Evolutionary conservation across 2,113 vertebrate genomes (phyloP).

Genomic region (Perca flavescens): DNA sequence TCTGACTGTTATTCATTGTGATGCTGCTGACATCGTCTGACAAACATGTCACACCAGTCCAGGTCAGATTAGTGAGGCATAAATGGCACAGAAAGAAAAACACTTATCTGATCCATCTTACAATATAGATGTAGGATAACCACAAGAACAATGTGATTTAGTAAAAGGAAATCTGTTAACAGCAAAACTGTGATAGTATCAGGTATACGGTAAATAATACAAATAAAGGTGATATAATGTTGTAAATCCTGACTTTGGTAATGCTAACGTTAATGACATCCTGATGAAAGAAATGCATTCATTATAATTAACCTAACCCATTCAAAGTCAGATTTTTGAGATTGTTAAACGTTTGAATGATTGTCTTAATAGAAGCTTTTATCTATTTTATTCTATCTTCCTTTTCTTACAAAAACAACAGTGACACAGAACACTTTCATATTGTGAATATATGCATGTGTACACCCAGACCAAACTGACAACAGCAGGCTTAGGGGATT

Average conservation of each 20-base stretch:
- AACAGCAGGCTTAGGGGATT: slow-evolving; percentile 32
- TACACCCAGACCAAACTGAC: slow-evolving; percentile 11
- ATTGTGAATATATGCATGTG: neutral
- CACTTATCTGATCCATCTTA: neutral
- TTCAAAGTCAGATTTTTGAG: neutral
- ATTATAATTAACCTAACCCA: neutral
- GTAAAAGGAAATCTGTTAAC: neutral
- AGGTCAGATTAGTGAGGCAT: slow-evolving; percentile 30
- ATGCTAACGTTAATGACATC: neutral
- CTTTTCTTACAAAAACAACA: neutral
- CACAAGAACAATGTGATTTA: neutral
- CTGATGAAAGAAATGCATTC: neutral
- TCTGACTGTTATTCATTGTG: slow-evolving; percentile 57
- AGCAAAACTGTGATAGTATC: neutral
- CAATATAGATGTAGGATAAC: neutral
- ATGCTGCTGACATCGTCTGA: slow-evolving; percentile 51
- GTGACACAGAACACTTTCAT: neutral
- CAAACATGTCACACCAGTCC: slow-evolving; percentile 28
- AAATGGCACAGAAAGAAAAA: slow-evolving; percentile 20
- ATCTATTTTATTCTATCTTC: neutral
- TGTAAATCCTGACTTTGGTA: slow-evolving; percentile 7
- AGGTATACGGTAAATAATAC: neutral
- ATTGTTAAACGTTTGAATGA: neutral
- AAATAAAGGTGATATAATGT: neutral
- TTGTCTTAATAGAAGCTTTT: neutral